phyloP scores from a whole-genome alignment of 2,113 vertebrate species.

The Probosciger aterrimus region DNA sequence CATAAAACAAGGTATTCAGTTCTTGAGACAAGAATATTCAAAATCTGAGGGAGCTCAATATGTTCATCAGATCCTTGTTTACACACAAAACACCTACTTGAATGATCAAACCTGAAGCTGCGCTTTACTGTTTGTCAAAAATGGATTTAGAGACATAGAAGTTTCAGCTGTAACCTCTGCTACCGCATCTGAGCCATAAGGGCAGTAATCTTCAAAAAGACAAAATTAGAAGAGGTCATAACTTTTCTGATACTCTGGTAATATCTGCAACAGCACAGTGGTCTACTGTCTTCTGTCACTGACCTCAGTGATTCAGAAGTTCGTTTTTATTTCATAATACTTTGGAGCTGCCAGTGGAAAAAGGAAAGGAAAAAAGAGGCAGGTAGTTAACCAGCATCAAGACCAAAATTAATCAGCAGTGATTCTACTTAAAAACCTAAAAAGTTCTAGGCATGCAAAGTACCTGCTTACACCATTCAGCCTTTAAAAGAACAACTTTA shows the following conservation, averaged over 20 bases:
- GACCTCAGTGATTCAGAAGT: background rate
- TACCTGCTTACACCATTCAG: background rate
- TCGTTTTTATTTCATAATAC: background rate
- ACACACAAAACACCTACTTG: background rate
- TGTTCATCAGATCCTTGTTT: background rate
- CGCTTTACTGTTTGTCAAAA: background rate
- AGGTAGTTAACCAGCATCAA: background rate
- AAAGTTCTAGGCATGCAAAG: background rate
- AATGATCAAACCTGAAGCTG: background rate
- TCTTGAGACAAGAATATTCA: background rate
- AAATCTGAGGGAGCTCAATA: background rate
- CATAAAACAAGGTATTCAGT: background rate
- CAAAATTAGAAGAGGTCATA: background rate
- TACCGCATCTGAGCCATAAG: background rate
- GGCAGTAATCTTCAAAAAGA: background rate
- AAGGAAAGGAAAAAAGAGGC: background rate
- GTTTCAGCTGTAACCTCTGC: background rate
- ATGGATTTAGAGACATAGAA: accelerated
- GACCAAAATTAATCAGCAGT: background rate
- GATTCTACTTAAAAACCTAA: background rate
- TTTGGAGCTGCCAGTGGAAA: background rate
- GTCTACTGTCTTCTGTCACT: background rate
- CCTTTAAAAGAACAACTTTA: background rate
- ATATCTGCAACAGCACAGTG: background rate
- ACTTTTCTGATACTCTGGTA: background rate